Conservation (phyloP, 2,113 vertebrate species). For the Rhea pennata region DNA sequence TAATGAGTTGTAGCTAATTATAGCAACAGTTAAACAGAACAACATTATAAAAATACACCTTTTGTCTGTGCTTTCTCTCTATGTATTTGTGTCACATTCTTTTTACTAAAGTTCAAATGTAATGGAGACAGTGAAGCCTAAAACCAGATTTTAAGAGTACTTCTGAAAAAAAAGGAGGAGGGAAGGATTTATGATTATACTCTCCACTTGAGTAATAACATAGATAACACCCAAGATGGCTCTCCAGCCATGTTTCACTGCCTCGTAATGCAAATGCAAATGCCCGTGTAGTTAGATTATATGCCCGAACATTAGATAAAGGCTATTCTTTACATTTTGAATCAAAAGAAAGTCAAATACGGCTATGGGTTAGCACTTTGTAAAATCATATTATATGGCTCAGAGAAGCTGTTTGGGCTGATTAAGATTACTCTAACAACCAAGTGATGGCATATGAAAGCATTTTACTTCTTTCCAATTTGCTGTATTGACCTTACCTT, state of each 20-base stretch:
- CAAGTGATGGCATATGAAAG: not conserved
- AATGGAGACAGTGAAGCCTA: constrained; percentile 63
- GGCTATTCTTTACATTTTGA: constrained; percentile 1
- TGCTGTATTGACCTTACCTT: constrained; percentile 38
- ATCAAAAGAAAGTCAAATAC: constrained; percentile 50
- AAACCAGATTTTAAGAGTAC: constrained; percentile 58
- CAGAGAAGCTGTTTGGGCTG: not conserved
- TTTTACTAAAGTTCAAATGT: constrained; percentile 55
- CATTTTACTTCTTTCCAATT: constrained; percentile 34
- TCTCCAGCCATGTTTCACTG: constrained; percentile 39
- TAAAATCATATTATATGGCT: constrained; percentile 43
- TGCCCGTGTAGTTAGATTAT: constrained; percentile 9
- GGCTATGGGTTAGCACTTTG: constrained; percentile 1
- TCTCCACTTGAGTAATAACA: constrained; percentile 58
- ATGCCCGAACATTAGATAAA: constrained; percentile 44
- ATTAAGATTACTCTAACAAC: constrained; percentile 30
- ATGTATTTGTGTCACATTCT: not conserved
- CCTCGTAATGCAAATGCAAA: constrained; percentile 35
- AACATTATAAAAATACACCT: constrained; percentile 28
- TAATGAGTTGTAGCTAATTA: constrained; percentile 66
- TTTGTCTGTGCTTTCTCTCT: constrained; percentile 15
- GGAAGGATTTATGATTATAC: constrained; percentile 53
- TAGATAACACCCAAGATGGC: constrained; percentile 43
- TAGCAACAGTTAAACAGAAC: constrained; percentile 43
- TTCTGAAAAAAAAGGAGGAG: not conserved